Conservation (phyloP, 2,113 vertebrate species). For the Perca schrenkii region DNA sequence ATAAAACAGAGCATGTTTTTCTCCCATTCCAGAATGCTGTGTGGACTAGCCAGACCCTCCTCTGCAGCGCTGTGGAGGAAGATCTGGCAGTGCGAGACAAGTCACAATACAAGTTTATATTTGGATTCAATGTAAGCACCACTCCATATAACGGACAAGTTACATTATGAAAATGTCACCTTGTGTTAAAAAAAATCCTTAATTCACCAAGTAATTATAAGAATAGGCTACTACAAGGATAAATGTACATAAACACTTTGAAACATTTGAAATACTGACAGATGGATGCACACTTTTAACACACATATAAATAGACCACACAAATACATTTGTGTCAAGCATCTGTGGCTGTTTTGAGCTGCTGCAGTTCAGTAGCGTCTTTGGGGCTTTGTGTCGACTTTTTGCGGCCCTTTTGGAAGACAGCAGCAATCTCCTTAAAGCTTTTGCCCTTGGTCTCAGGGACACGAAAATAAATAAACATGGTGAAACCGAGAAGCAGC, state of each 20-base stretch:
- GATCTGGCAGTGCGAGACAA: background rate
- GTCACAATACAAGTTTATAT: background rate
- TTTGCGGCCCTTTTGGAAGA: conserved; percentile 86
- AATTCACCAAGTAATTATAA: background rate
- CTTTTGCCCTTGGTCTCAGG: conserved; percentile 96
- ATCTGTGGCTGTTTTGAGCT: conserved; percentile 82
- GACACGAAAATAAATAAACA: conserved; percentile 90
- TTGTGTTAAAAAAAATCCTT: background rate
- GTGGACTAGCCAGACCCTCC: too few species aligned
- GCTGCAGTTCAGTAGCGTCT: conserved; percentile 86
- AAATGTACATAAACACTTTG: background rate
- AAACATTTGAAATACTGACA: conserved; percentile 20
- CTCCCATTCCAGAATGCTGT: too few species aligned
- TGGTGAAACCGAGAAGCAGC: conserved; percentile 87
- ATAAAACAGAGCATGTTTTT: too few species aligned
- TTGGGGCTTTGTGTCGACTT: background rate
- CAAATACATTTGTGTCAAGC: conserved; percentile 76
- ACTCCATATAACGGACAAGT: background rate
- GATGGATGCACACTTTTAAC: background rate
- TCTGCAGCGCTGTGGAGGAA: too few species aligned
- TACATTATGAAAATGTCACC: background rate
- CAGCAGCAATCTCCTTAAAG: conserved; percentile 91
- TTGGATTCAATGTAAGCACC: conserved; percentile 37
- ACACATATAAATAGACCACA: background rate
- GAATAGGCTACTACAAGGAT: background rate